Evolutionary conservation across 2,113 vertebrate genomes (phyloP).

Genomic region (Ceyx melanurus): DNA sequence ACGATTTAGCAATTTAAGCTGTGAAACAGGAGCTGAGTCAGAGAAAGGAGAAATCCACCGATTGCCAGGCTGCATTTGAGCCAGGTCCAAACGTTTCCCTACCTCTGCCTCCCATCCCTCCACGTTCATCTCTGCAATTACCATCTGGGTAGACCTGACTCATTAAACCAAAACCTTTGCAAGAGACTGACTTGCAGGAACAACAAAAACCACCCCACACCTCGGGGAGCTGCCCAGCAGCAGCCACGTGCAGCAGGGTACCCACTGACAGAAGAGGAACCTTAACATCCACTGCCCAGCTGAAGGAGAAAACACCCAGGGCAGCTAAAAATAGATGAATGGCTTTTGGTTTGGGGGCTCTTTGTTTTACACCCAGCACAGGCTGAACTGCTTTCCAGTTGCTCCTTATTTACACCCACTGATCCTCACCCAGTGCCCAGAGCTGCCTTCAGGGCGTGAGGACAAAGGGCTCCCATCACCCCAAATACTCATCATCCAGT

Average conservation of each 20-base stretch:
- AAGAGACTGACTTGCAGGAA: background rate
- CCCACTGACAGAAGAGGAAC: background rate
- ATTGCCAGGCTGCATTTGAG: background rate
- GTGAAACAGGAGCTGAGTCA: background rate
- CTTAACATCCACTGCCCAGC: background rate
- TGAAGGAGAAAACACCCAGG: background rate
- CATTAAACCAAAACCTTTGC: background rate
- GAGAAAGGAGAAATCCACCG: background rate
- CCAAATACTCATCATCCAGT: rapidly evolving
- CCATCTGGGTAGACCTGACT: background rate
- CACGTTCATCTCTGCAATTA: background rate
- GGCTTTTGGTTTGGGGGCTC: background rate
- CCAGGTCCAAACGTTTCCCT: background rate
- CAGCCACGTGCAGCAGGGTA: background rate
- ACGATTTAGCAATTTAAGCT: background rate
- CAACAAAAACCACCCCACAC: background rate
- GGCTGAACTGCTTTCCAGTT: too few relatives aligned
- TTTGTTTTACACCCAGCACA: background rate
- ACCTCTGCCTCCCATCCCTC: background rate
- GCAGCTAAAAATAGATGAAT: background rate
- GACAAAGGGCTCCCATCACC: background rate
- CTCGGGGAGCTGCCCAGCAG: background rate
- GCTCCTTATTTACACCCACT: background rate
- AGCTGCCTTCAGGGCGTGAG: background rate
- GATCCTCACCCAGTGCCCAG: background rate